Percentiles rank a stretch among this genome's conserved stretches.
phyloP scores from a whole-genome alignment of 2,888 invertebrate genomes.

The Lysandra bellargus region DNA sequence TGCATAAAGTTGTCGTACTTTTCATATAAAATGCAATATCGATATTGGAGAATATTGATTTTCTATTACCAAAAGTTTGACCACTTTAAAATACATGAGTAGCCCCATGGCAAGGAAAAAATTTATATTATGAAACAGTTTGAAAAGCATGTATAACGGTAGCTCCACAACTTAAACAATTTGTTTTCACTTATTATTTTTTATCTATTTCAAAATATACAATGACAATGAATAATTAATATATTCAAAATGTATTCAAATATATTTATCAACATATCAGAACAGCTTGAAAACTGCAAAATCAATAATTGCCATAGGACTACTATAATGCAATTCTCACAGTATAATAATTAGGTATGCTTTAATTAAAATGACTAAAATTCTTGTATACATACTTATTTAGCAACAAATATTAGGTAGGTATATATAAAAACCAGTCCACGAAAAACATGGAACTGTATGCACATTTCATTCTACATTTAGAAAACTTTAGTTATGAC shows the following conservation, averaged over 20 bases:
- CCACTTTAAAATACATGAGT: background rate
- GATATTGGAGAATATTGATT: background rate
- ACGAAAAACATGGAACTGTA: slow-evolving; percentile 27
- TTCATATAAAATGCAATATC: background rate
- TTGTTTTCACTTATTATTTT: background rate
- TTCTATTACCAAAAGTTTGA: background rate
- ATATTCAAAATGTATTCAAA: background rate
- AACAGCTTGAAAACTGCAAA: background rate
- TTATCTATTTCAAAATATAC: background rate
- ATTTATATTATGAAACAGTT: background rate
- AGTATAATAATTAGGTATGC: background rate
- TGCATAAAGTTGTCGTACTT: background rate
- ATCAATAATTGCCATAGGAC: background rate
- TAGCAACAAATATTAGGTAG: slow-evolving; percentile 7
- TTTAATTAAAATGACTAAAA: slow-evolving; percentile 6
- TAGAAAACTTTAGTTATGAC: background rate
- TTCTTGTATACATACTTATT: slow-evolving; percentile 10
- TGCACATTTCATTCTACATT: slow-evolving; percentile 20
- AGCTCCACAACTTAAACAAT: background rate
- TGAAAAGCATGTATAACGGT: background rate
- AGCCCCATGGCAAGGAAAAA: background rate
- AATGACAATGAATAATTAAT: background rate
- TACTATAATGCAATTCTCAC: background rate
- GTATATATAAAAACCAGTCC: slow-evolving; percentile 16
- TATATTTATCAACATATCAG: background rate